Evolutionary conservation across 2,113 vertebrate genomes (phyloP).

Genomic region (Daphoenositta chrysoptera): DNA sequence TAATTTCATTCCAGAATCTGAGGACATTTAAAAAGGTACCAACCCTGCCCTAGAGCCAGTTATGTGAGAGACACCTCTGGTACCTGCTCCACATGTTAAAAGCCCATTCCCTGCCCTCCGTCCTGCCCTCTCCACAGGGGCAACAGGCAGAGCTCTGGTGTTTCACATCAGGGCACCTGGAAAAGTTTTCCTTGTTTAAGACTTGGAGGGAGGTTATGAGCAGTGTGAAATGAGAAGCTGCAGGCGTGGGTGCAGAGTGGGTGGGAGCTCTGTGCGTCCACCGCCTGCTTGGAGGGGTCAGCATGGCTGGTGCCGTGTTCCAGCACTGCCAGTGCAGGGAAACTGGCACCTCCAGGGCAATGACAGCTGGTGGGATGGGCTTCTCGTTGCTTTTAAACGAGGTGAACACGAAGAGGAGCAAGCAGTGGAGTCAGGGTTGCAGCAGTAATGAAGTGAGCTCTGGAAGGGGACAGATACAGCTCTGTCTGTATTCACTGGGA

Average conservation of each 20-base stretch:
- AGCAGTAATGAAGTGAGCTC: not conserved
- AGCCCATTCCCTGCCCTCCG: not conserved
- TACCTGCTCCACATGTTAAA: conserved; percentile 7
- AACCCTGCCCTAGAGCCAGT: not conserved
- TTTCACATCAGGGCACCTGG: not conserved
- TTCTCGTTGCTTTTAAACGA: not conserved
- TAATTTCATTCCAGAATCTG: conserved; percentile 22
- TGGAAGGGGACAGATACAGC: not conserved
- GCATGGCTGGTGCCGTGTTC: fast-evolving
- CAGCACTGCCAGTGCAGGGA: not conserved
- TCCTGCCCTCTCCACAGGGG: fast-evolving
- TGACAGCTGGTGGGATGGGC: not conserved
- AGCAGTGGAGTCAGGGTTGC: not conserved
- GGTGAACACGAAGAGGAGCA: not conserved
- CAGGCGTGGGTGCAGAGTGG: not conserved
- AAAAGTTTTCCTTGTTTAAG: not conserved
- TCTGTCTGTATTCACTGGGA: not conserved
- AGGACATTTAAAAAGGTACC: conserved; percentile 21
- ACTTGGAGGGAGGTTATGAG: not conserved
- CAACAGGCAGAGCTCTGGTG: not conserved
- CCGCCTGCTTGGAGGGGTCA: not conserved
- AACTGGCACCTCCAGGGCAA: not conserved
- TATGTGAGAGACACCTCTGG: conserved; percentile 15
- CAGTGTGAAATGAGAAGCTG: not conserved
- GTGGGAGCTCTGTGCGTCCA: not conserved